Evolutionary conservation across 2,797 vertebrate species (phyloP).

Genomic region (Pagetopsis macropterus): DNA sequence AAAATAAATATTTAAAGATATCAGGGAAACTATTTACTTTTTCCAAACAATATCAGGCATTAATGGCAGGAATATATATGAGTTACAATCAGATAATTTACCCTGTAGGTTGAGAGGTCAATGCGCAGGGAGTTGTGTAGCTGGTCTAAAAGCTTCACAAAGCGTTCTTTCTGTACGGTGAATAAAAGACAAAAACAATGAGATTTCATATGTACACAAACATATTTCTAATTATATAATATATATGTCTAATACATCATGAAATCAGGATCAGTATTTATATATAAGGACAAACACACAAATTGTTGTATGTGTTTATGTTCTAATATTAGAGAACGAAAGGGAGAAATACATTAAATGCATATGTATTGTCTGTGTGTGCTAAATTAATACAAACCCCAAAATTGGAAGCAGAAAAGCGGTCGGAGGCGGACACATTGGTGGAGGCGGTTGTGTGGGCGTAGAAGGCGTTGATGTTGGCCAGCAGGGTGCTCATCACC

Average conservation of each 20-base stretch:
- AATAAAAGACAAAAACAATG: not conserved
- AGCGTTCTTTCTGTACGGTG: conserved; percentile 93
- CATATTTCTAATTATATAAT: too few relatives aligned
- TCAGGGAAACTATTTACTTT: not conserved
- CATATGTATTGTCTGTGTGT: not conserved
- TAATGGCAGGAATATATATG: not conserved
- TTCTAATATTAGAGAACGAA: not conserved
- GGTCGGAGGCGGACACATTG: conserved; percentile 96
- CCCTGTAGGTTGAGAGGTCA: conserved; percentile 97
- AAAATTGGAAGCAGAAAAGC: conserved; percentile 97
- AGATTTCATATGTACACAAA: not conserved
- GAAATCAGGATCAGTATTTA: too few relatives aligned
- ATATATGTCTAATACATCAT: too few relatives aligned
- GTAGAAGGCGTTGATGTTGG: conserved; percentile 99
- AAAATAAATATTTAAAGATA: not conserved
- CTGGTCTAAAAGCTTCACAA: conserved; percentile 97
- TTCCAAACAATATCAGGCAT: not conserved
- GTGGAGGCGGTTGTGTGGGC: conserved; percentile 98
- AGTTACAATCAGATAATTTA: conserved; percentile 66
- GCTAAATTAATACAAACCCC: conserved; percentile 85
- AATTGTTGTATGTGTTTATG: not conserved
- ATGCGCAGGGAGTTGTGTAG: conserved; percentile 97
- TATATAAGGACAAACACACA: too few relatives aligned
- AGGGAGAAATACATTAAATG: not conserved
- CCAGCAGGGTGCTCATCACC: conserved; percentile 97